A percentile compares a stretch with the other conserved stretches of the same genome.
These are phyloP conservation scores for Chloroclysta siterata DNA, from an alignment of 2,888 invertebrate genomes.

Conservation along the genomic window DNA sequence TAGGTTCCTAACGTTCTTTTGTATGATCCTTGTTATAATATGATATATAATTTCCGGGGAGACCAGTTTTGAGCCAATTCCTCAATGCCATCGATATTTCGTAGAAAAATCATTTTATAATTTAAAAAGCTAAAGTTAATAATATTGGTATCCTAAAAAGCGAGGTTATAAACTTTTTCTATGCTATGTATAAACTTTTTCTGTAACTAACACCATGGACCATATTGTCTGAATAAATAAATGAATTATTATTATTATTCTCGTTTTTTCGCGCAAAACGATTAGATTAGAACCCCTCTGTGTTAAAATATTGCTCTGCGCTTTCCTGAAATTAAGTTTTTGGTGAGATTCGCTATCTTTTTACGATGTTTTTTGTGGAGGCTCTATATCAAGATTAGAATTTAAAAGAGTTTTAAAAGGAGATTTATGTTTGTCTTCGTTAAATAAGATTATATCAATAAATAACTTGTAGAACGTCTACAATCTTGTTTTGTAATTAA, in stretches of 20 bases:
- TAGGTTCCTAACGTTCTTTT: too few relatives aligned
- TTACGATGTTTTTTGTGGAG: slow-evolving; percentile 9
- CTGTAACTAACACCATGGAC: too few relatives aligned
- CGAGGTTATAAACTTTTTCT: too few relatives aligned
- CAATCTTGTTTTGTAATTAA: too few relatives aligned
- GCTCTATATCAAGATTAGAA: slow-evolving; percentile 5
- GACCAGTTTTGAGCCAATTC: too few relatives aligned
- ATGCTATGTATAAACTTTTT: too few relatives aligned
- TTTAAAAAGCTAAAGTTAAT: neutral
- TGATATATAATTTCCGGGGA: too few relatives aligned
- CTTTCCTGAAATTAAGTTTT: slow-evolving; percentile 12
- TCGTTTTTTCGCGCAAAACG: neutral
- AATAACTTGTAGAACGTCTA: too few relatives aligned
- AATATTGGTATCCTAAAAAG: neutral
- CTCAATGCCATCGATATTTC: too few relatives aligned
- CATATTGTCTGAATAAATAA: too few relatives aligned
- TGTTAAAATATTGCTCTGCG: slow-evolving; percentile 26
- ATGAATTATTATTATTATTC: too few relatives aligned
- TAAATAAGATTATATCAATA: neutral
- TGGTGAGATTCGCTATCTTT: slow-evolving; percentile 2
- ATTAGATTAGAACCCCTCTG: slow-evolving; percentile 25
- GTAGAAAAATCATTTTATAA: neutral
- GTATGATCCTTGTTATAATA: too few relatives aligned
- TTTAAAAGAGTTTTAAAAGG: neutral
- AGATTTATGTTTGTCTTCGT: neutral